Percentiles rank a stretch among this genome's conserved stretches.
These are phyloP conservation scores for Jaculus jaculus DNA, from an alignment of 2,113 vertebrate genomes.

Conservation along the genomic window DNA sequence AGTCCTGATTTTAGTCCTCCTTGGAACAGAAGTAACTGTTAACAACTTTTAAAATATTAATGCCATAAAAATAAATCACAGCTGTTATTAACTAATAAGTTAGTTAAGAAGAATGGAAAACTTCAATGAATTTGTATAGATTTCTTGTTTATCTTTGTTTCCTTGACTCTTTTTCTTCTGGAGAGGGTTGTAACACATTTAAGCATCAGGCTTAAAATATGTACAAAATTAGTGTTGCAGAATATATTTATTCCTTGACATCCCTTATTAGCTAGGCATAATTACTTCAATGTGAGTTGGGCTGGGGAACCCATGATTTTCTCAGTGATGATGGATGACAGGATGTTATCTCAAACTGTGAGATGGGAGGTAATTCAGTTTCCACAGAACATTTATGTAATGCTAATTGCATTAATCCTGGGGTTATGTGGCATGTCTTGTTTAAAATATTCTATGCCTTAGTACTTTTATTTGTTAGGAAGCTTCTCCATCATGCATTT, in stretches of 20 bases:
- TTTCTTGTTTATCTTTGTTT: background rate
- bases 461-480: slow-evolving; percentile 64
- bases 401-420: slow-evolving; percentile 79
- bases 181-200: slow-evolving; percentile 32
- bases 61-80: background rate
- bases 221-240: slow-evolving; percentile 37
- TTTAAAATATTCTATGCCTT: slow-evolving; percentile 28
- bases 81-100: slow-evolving; percentile 4
- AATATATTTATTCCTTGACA: slow-evolving; percentile 73
- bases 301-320: slow-evolving; percentile 77
- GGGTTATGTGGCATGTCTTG: slow-evolving; percentile 69
- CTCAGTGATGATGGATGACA: slow-evolving; percentile 78
- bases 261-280: slow-evolving; percentile 76
- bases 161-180: background rate
- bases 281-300: slow-evolving; percentile 73
- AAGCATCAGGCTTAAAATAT: slow-evolving; percentile 66
- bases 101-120: background rate
- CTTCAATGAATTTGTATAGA: background rate
- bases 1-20: background rate
- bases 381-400: slow-evolving; percentile 79
- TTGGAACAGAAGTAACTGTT: background rate
- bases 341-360: slow-evolving; percentile 80
- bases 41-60: background rate
- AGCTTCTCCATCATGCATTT: slow-evolving; percentile 20
- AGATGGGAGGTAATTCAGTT: slow-evolving; percentile 81